A percentile compares a stretch with the other conserved stretches of the same genome.
Conservation (phyloP, 2,888 invertebrate species). For the Halictus quadricinctus region DNA sequence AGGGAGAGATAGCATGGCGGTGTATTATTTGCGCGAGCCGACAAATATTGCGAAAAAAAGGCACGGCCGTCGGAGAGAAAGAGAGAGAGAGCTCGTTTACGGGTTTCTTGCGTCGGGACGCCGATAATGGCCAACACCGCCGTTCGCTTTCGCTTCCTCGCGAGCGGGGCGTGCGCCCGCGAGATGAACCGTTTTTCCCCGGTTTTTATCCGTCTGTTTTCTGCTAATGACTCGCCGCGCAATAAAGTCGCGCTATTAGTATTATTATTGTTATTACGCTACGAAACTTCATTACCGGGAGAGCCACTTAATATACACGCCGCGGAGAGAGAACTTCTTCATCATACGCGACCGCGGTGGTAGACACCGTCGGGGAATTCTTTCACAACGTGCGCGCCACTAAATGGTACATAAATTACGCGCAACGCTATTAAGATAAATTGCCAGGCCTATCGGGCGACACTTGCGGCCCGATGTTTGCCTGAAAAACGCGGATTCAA, state of each 20-base stretch:
- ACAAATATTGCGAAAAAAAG: slow-evolving; percentile 51
- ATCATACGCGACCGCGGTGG: slow-evolving; percentile 2
- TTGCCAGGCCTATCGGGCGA: slow-evolving; percentile 28
- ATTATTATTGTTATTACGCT: neutral
- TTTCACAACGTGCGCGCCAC: slow-evolving; percentile 25
- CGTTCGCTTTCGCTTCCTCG: neutral
- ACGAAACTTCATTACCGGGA: slow-evolving; percentile 7
- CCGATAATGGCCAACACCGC: slow-evolving; percentile 10
- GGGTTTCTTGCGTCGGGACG: slow-evolving; percentile 62
- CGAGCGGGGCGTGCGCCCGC: neutral
- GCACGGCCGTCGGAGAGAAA: slow-evolving; percentile 44
- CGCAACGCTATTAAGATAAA: slow-evolving; percentile 43
- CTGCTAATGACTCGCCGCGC: neutral
- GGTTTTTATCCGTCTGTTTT: neutral
- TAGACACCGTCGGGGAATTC: slow-evolving; percentile 19
- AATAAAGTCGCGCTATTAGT: neutral
- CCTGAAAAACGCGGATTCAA: slow-evolving; percentile 39
- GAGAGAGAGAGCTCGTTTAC: slow-evolving; percentile 68
- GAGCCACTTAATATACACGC: neutral
- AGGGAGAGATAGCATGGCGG: slow-evolving; percentile 28
- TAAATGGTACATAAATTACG: slow-evolving; percentile 48
- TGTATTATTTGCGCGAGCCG: slow-evolving; percentile 75
- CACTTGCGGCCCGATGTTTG: neutral
- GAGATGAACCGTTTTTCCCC: neutral
- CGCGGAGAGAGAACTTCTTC: slow-evolving; percentile 32